phyloP scores from a whole-genome alignment of 2,113 vertebrate genomes.

The Hippoglossus stenolepis region DNA sequence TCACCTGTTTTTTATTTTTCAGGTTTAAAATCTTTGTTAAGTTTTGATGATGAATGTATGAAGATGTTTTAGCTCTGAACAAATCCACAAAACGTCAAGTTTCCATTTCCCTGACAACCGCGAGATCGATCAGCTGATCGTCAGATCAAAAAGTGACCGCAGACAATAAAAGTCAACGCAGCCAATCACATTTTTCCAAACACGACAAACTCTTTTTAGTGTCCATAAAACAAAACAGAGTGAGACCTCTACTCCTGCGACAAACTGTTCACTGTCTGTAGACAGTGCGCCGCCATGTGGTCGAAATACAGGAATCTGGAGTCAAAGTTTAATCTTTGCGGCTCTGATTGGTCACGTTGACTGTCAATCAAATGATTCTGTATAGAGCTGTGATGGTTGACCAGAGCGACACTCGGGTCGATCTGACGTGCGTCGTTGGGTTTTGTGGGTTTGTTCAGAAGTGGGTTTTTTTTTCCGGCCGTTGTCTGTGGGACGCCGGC shows the following conservation, averaged over 20 bases:
- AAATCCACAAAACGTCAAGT: conserved; percentile 22
- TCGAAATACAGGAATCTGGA: neutral
- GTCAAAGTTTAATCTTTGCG: neutral
- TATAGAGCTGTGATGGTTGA: too few relatives aligned
- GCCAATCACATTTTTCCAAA: too few relatives aligned
- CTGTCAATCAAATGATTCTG: too few relatives aligned
- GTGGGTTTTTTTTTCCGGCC: neutral
- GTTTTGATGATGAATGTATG: conserved; percentile 18
- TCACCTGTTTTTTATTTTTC: neutral
- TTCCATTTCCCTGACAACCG: neutral
- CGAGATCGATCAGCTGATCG: neutral
- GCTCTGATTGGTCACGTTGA: too few relatives aligned
- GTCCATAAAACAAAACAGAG: too few relatives aligned
- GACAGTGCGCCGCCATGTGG: too few relatives aligned
- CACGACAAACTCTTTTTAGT: too few relatives aligned
- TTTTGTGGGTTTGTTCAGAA: conserved; percentile 48
- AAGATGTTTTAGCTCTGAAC: conserved; percentile 43
- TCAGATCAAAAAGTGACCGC: neutral
- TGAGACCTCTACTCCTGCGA: too few relatives aligned
- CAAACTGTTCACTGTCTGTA: too few relatives aligned
- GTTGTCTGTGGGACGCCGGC: conserved; percentile 6
- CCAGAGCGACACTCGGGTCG: too few relatives aligned
- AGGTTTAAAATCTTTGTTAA: conserved; percentile 44
- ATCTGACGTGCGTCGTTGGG: neutral
- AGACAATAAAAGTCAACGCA: too few relatives aligned